Evolutionary conservation across 2,888 invertebrate genomes (phyloP).

Genomic region (Steromphala cineraria): DNA sequence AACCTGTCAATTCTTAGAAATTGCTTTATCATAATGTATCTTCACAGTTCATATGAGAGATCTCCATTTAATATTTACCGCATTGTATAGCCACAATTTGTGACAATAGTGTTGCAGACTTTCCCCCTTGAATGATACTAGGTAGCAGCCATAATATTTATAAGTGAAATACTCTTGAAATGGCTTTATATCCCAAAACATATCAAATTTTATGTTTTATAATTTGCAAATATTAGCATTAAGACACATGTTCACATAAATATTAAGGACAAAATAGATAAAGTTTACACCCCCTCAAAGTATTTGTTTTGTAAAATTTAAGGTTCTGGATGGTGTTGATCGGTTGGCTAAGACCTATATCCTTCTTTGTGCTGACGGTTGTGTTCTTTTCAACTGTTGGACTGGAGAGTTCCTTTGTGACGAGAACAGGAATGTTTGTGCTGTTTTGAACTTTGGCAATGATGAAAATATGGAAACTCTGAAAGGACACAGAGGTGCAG

Average conservation of each 20-base stretch:
- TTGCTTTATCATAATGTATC: neutral
- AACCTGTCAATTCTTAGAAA: neutral
- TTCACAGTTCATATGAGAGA: neutral
- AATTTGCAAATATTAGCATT: too few species aligned
- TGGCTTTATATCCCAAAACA: too few species aligned
- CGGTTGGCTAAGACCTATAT: conserved; percentile 57
- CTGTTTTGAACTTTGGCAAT: conserved; percentile 50
- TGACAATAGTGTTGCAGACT: too few species aligned
- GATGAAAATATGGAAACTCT: conserved; percentile 22
- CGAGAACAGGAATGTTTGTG: conserved; percentile 38
- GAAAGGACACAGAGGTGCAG: conserved; percentile 32
- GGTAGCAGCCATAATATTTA: too few species aligned
- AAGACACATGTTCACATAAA: too few species aligned
- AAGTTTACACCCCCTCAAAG: too few species aligned
- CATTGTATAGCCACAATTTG: too few species aligned
- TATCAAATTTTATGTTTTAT: too few species aligned
- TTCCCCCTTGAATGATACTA: too few species aligned
- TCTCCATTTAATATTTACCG: neutral
- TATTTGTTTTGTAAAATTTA: neutral
- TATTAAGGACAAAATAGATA: too few species aligned
- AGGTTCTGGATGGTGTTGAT: conserved; percentile 64
- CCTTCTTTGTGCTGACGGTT: conserved; percentile 59
- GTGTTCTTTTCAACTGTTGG: conserved; percentile 64
- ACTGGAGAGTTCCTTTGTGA: conserved; percentile 55
- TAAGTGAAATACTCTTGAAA: too few species aligned